Conservation (phyloP, 2,797 vertebrate genomes). For the Sebastiscus tertius region DNA sequence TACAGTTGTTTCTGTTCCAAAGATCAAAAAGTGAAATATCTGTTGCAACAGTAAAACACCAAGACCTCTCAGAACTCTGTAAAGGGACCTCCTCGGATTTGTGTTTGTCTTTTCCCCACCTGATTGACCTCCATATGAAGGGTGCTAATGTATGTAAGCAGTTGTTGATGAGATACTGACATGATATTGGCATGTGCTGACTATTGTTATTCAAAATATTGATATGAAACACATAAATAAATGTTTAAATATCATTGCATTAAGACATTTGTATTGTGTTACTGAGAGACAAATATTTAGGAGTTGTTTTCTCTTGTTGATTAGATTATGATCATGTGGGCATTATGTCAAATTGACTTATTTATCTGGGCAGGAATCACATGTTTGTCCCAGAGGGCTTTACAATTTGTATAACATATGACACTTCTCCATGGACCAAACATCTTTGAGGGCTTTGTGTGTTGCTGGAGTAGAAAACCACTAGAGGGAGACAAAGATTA, state of each 20-base stretch:
- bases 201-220: slow-evolving; percentile 4
- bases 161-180: background rate
- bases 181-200: slow-evolving; percentile 33
- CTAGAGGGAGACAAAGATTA: slow-evolving; percentile 64
- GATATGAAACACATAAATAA: slow-evolving; percentile 28
- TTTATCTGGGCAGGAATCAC: background rate
- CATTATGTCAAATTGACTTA: background rate
- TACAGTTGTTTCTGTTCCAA: background rate
- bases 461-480: background rate
- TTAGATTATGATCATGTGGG: background rate
- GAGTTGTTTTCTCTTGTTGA: background rate
- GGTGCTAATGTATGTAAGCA: background rate
- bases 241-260: slow-evolving; percentile 8
- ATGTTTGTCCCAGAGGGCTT: background rate
- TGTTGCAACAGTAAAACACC: background rate
- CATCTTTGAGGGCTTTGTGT: background rate
- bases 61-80: background rate
- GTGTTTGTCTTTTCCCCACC: background rate
- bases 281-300: background rate
- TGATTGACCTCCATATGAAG: background rate
- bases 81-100: background rate
- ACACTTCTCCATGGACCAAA: background rate
- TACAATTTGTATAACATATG: background rate
- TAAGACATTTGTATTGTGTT: background rate
- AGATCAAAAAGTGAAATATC: background rate